Evolutionary conservation across 2,113 vertebrate genomes (phyloP).

Genomic region (Acanthochromis polyacanthus): DNA sequence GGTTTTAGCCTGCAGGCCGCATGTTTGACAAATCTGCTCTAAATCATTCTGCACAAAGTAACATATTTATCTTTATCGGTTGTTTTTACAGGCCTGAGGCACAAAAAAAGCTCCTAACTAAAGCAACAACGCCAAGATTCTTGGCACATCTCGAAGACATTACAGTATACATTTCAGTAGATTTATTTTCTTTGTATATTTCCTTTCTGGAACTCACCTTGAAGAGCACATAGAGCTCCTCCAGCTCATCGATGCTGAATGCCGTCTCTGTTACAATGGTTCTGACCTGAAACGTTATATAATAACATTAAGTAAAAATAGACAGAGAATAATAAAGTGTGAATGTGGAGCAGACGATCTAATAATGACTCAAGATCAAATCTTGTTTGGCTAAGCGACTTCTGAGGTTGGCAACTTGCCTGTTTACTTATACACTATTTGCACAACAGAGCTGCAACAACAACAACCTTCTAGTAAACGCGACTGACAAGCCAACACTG

Average conservation of each 20-base stretch:
- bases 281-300: conserved; percentile 86
- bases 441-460: neutral
- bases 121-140: neutral
- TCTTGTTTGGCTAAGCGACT: neutral
- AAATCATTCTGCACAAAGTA: neutral
- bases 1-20: too few species aligned
- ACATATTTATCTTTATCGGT: conserved; percentile 14
- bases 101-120: neutral
- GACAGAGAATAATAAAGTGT: neutral
- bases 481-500: neutral
- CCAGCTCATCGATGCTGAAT: conserved; percentile 94
- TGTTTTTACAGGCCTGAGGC: neutral
- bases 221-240: conserved; percentile 95
- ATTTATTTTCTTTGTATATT: neutral
- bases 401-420: neutral
- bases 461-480: neutral
- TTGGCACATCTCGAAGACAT: neutral
- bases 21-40: too few species aligned
- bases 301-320: conserved; percentile 16
- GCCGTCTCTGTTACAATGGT: conserved; percentile 97
- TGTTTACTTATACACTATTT: neutral
- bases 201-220: conserved; percentile 86
- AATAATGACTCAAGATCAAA: neutral
- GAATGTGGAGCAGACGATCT: neutral
- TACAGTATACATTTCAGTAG: neutral